These are phyloP conservation scores for Portevinia maculata DNA, from an alignment of 2,888 invertebrate genomes.

Conservation along the genomic window DNA sequence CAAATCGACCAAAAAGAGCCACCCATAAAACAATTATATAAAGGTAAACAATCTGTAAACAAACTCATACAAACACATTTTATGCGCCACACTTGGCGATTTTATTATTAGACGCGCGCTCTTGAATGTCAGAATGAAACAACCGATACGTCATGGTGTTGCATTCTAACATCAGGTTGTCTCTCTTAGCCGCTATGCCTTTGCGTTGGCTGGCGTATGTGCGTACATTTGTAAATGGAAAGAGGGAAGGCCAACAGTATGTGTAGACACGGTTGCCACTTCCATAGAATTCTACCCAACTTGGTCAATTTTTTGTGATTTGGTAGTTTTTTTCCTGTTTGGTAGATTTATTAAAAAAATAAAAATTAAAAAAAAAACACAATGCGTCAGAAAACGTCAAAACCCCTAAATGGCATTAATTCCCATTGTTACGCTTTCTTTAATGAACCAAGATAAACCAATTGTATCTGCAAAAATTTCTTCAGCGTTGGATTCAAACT, in stretches of 20 bases:
- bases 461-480: too few relatives aligned
- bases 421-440: too few relatives aligned
- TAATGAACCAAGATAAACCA: too few relatives aligned
- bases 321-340: too few relatives aligned
- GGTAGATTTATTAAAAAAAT: too few relatives aligned
- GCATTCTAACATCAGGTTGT: conserved; percentile 37
- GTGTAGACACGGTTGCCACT: too few relatives aligned
- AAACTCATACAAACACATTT: conserved; percentile 34
- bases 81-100: conserved; percentile 34
- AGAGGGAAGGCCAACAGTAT: conserved; percentile 13
- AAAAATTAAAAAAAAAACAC: too few relatives aligned
- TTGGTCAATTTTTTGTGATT: too few relatives aligned
- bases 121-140: conserved; percentile 52
- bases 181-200: conserved; percentile 28
- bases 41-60: conserved; percentile 74
- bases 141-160: conserved; percentile 33
- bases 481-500: too few relatives aligned
- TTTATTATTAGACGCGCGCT: conserved; percentile 60
- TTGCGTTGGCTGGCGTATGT: conserved; percentile 16
- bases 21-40: conserved; percentile 69
- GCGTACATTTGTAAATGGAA: conserved; percentile 59
- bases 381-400: too few relatives aligned
- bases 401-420: too few relatives aligned
- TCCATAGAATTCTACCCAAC: too few relatives aligned
- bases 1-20: conserved; percentile 61